Evolutionary conservation across 2,797 vertebrate species (phyloP).

Genomic region (Hemibagrus guttatus): DNA sequence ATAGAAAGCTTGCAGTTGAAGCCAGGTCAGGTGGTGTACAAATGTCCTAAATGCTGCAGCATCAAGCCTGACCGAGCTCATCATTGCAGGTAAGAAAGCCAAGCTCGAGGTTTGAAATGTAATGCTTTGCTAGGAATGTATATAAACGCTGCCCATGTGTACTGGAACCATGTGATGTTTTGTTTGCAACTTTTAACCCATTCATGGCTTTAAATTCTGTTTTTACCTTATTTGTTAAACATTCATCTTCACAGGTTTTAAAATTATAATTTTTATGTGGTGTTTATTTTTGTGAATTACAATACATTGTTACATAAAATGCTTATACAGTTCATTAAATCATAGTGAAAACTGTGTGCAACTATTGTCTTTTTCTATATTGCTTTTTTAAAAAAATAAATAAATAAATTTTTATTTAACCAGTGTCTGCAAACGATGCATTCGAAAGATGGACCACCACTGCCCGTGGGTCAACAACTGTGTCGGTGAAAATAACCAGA

Average conservation of each 20-base stretch:
- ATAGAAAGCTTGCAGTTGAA: slow-evolving; percentile 98
- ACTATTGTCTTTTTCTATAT: neutral
- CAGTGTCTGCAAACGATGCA: slow-evolving; percentile 97
- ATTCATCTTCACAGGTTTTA: neutral
- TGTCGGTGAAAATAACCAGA: slow-evolving; percentile 98
- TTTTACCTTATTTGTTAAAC: neutral
- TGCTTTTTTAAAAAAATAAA: neutral
- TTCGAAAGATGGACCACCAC: slow-evolving; percentile 99
- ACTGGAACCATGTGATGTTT: neutral
- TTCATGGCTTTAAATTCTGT: neutral
- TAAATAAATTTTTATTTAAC: slow-evolving; percentile 26
- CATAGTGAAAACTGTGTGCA: neutral
- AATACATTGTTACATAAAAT: neutral
- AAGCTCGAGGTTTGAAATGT: neutral
- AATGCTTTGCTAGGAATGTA: neutral
- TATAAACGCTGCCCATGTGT: neutral
- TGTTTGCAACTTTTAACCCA: neutral
- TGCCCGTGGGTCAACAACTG: slow-evolving; percentile 99
- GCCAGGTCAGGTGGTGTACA: slow-evolving; percentile 98
- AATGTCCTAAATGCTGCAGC: slow-evolving; percentile 98
- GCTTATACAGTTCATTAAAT: neutral
- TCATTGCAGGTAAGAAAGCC: slow-evolving; percentile 89
- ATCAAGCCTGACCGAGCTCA: slow-evolving; percentile 98
- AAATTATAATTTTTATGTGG: neutral
- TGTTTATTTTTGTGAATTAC: neutral